Evolutionary conservation across 2,113 vertebrate genomes (phyloP), one percentile per base, ranked within the genome.

Genomic region (Hypanus sabinus): DNA sequence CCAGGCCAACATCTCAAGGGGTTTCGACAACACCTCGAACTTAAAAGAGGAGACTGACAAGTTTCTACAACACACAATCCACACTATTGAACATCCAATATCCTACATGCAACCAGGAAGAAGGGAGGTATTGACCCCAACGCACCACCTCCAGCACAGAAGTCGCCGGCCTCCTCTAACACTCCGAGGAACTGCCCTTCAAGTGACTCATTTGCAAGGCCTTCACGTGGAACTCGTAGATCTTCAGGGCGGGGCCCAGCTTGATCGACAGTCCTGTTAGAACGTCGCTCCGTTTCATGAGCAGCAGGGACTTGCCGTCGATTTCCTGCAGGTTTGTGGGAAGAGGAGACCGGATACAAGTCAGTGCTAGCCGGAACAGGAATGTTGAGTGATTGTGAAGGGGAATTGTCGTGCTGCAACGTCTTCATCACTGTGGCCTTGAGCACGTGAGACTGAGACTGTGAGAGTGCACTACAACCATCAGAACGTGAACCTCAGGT

Each of bases 271-370:
- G 97, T 96, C 99, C 99, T 62, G 99, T 99, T 96, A 99, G 96
- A 95, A 99, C 99, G 88, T 99, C 99, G 94, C 99, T 99, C 88
- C 99, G 98, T 75, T 99, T 99, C 99, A 99, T 99, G 96, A 99
- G 96, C 94, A 99, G 97, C 95, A 99, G 97, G 93, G 99, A 99
- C 96, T 99, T 99, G 94, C 99, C 99, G 96, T 99, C 99, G 94
- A 99, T 99, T 97, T 99, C 98, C 99, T 99, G 96, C 94, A 96
- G 96, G 83, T 95, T 95, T 96, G 96, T 96, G 94, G 91, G 96
- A 94, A 96, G 79, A 93, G 62, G 92, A 94, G 1, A 2, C 22
- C 77, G 75, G n/a, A 22, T 0, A 11, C 10, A 9, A 46, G n/a
- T 70, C 62, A 36, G 9, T 91, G 65, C n/a, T 33, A 6, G 65